Evolutionary conservation across 2,113 vertebrate genomes (phyloP), one percentile per base, ranked within the genome.

Genomic region (Menidia beryllina): DNA sequence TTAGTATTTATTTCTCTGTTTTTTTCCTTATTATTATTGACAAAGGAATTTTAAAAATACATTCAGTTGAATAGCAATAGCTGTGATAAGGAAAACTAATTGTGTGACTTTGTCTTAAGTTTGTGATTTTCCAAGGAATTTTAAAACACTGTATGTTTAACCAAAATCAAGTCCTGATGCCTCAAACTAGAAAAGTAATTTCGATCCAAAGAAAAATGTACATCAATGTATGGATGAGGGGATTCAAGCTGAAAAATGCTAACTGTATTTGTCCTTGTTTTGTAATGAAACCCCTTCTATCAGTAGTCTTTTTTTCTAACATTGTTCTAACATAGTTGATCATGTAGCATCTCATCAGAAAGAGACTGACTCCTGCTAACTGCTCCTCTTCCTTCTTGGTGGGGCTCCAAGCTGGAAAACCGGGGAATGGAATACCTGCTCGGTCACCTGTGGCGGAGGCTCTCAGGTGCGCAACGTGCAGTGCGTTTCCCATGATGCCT

Each of bases 371-470:
- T 17, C 50, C 2, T 70, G 13, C 21, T 21, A 49, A 9, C 25
- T 27, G 1, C 30, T 26, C n/a, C 15, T 36, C 8, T n/a, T n/a
- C 15, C 38, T 5, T 20, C 7, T 17, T 10, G 41, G 12, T 36
- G 65, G 4, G 7, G 52, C 54, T 49, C 56, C 38, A 67, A 99
- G 98, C 90, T 99, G 97, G 98, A 93, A 86, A 85, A 91, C 84
- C 0, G 94, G 95, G 0, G 95, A 95, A 12, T 99, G 98, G 98
- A 92, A 93, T 0, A 0, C 89, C 72, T 99, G 98, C 89, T 96
- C 97, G 0, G 94, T 93, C 11, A 91, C 93, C 27, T 99, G 98
- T 0, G 96, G 96, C 0, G 92, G 96, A 0, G 97, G 97, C 66
- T 93, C 87, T 45, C 97, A 98, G 94, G 90, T 91, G 5, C 96